Base-by-base conservation (phyloP, 2,888 invertebrate genomes). In the Orchesellides sinensis region DNA sequence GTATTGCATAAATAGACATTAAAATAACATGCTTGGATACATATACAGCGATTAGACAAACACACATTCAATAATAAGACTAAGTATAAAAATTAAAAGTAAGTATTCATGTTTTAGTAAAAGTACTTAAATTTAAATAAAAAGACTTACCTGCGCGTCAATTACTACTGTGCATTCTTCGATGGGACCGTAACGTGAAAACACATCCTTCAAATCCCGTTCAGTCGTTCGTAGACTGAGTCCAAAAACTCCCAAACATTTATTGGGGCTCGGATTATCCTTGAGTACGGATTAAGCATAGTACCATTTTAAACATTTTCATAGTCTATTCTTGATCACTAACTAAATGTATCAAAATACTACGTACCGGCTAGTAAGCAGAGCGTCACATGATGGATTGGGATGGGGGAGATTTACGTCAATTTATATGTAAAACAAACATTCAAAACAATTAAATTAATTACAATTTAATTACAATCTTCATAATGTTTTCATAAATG, bases 171-270 rank as follows among this genome's bases (percentile, higher is more conserved):
- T 87, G 63, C 86, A 87, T 29, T 87, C 91, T 65, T 92, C 92
- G 73, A 92, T 89, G 0, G 91, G 90, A n/a, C 92, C 92, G 89
- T 91, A 92, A 79, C 91, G 90, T 66, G 90, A 89, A 89, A 92
- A 92, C 21, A 92, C 91, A 56, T 92, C 92, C 59, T 91, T 89
- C 52, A 93, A 88, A 85, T 92, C 92, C 70, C 91, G 89, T 87
- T 92, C 92, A 65, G 92, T 91, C 17, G 92, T 93, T 89, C 92
- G 91, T 66, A 92, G 89, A 88, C 92, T 92, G 75, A 93, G 89
- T 8, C 92, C 92, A 90, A 93, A 93, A 6, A 92, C 91, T 21
- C 93, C 85, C 40, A 93, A 89, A 87, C 92, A 92, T 52, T 91
- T 90, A 59, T 90, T 90, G 0, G 92, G 90, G 81, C 90, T 90